phyloP scores from a whole-genome alignment of 1,140 invertebrate species.

The Probaryconus sp. region DNA sequence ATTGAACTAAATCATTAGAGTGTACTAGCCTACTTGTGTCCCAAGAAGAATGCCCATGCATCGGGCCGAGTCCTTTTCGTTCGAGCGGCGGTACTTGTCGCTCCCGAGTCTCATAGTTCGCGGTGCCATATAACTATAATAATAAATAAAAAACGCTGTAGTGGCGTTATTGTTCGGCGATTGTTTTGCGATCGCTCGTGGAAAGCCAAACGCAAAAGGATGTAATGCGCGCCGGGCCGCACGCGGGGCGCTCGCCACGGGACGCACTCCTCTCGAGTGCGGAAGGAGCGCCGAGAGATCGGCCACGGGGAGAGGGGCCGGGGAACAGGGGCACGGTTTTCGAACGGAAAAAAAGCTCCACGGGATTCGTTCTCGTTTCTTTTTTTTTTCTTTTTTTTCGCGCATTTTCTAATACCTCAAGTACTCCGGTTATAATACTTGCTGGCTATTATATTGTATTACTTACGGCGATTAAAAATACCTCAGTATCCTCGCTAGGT shows the following conservation, averaged over 20 bases:
- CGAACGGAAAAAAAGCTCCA: constrained; percentile 52
- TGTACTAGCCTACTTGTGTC: constrained; percentile 58
- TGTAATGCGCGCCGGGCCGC: constrained; percentile 30
- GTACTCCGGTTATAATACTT: constrained; percentile 17
- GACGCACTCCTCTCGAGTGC: constrained; percentile 50
- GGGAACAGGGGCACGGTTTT: constrained; percentile 18
- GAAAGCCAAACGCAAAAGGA: constrained; percentile 52
- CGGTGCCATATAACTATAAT: constrained; percentile 63
- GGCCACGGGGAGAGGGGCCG: constrained; percentile 1
- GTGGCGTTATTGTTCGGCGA: constrained; percentile 56
- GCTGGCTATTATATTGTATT: constrained; percentile 41
- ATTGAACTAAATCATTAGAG: constrained; percentile 60
- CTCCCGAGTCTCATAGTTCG: constrained; percentile 56
- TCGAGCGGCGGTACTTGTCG: constrained; percentile 56
- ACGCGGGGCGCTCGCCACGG: constrained; percentile 54
- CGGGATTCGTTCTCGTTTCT: constrained; percentile 52
- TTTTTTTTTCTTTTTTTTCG: too few relatives aligned
- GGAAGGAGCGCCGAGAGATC: constrained; percentile 44
- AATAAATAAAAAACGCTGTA: constrained; percentile 54
- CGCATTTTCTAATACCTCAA: constrained; percentile 33
- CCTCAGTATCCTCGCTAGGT: constrained; percentile 31
- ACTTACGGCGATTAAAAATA: constrained; percentile 33
- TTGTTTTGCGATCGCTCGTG: constrained; percentile 58
- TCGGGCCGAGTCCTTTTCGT: constrained; percentile 41
- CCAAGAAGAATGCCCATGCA: constrained; percentile 57